Evolutionary conservation across 1,140 invertebrate genomes (phyloP).

Genomic region (Saccostrea glomerata): DNA sequence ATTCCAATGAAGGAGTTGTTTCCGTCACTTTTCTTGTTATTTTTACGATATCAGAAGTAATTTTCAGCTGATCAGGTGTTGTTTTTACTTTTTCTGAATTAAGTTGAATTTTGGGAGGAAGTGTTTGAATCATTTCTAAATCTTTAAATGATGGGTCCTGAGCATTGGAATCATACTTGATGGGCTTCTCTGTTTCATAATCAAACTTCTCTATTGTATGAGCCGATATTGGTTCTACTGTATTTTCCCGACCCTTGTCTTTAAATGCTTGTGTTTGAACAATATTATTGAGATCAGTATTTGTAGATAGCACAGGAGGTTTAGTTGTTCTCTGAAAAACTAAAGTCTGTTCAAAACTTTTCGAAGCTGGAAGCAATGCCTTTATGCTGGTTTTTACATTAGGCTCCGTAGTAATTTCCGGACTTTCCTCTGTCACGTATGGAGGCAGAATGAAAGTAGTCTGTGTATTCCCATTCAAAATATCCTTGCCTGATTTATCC

Average conservation of each 20-base stretch:
- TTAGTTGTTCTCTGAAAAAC: neutral
- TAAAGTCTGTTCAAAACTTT: neutral
- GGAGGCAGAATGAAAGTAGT: neutral
- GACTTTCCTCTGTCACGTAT: neutral
- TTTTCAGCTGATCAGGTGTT: neutral
- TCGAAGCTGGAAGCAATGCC: neutral
- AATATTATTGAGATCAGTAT: neutral
- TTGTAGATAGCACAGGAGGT: neutral
- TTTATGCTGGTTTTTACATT: neutral
- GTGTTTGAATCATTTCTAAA: neutral
- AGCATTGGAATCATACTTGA: neutral
- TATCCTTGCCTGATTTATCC: neutral
- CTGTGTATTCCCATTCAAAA: neutral
- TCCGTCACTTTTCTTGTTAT: too few relatives aligned
- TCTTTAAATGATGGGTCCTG: neutral
- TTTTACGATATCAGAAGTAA: neutral
- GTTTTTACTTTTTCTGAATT: neutral
- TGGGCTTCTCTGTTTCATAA: constrained; percentile 11
- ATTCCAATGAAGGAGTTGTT: neutral
- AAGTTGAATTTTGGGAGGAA: neutral
- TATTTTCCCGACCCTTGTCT: neutral
- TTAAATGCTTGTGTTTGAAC: neutral
- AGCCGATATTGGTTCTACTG: neutral
- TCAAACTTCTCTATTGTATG: neutral
- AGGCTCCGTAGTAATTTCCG: neutral